phyloP scores from a whole-genome alignment of 2,113 vertebrate genomes.

The human (Homo sapiens) region DNA sequence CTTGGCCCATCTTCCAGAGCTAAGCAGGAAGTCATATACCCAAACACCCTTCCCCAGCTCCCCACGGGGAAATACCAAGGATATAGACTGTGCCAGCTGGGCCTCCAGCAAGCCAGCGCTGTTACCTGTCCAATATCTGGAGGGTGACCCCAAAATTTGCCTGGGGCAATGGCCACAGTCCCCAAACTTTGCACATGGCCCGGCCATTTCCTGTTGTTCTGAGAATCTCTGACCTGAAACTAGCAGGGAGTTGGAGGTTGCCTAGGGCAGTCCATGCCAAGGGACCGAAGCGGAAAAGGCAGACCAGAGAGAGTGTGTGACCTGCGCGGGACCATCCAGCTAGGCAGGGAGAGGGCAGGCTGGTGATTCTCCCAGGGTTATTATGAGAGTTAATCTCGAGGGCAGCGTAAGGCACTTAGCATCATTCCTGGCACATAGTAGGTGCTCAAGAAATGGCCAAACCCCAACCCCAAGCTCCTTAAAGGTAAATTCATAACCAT shows the following conservation, averaged over 20 bases:
- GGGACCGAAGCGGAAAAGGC: background rate
- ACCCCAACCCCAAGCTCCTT: background rate
- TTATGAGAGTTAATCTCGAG: background rate
- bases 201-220: constrained; percentile 60
- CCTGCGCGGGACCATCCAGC: background rate
- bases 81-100: background rate
- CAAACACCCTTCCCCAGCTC: background rate
- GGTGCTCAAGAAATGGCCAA: background rate
- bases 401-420: background rate
- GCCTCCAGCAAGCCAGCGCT: constrained; percentile 7
- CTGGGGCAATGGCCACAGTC: background rate
- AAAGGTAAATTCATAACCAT: background rate
- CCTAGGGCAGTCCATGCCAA: background rate
- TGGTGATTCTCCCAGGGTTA: accelerated
- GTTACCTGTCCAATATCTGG: constrained; percentile 13
- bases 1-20: background rate
- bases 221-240: constrained; percentile 25
- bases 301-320: background rate
- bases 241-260: background rate
- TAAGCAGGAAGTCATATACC: constrained; percentile 36
- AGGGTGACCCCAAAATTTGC: background rate
- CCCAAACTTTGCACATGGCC: constrained; percentile 12
- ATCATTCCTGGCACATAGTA: background rate
- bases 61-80: background rate
- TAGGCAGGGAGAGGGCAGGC: background rate